phyloP scores from a whole-genome alignment of 2,113 vertebrate species.

The Microtus oregoni region DNA sequence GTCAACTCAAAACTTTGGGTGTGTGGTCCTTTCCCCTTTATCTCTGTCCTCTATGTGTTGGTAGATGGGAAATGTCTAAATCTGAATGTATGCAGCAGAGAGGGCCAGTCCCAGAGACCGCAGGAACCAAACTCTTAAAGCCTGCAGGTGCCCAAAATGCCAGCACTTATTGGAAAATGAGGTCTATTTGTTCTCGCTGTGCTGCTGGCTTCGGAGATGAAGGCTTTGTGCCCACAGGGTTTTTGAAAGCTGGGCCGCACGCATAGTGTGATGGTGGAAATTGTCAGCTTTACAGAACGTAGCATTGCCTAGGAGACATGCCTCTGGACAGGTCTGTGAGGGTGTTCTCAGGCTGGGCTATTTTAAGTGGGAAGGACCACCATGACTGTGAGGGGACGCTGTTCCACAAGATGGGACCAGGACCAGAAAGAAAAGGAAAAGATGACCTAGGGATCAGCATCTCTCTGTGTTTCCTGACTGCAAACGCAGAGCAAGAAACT shows the following conservation, averaged over 20 bases:
- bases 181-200: neutral
- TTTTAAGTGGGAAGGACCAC: neutral
- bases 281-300: neutral
- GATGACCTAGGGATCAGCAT: neutral
- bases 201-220: neutral
- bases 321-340: neutral
- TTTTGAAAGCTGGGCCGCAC: neutral
- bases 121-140: neutral
- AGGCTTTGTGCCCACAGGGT: neutral
- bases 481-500: neutral
- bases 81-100: neutral
- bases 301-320: neutral
- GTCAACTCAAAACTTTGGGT: neutral
- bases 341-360: neutral
- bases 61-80: neutral
- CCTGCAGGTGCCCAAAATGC: too few relatives aligned
- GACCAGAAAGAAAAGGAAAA: neutral
- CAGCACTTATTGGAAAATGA: neutral
- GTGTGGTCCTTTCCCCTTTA: neutral
- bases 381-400: too few relatives aligned
- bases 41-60: neutral
- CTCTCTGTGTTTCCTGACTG: neutral
- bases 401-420: neutral
- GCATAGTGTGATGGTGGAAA: neutral
- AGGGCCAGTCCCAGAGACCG: neutral